These are phyloP conservation scores for Coelogynopora nodosa DNA, from an alignment of 2,888 invertebrate genomes.

Conservation along the genomic window DNA sequence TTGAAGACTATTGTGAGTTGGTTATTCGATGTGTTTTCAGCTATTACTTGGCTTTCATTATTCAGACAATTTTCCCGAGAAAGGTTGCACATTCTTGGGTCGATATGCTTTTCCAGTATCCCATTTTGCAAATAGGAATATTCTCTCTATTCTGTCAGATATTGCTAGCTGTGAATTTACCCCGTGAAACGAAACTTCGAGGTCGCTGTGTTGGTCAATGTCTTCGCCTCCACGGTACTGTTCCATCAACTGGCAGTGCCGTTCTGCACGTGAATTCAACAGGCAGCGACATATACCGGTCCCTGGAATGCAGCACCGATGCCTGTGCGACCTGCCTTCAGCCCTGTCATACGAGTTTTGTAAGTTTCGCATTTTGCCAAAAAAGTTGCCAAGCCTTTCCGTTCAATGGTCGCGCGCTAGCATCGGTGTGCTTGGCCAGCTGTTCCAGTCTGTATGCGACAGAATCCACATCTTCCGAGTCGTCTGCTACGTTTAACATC, in stretches of 20 bases:
- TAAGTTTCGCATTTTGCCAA: neutral
- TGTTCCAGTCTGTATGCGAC: neutral
- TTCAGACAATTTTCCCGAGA: too few species aligned
- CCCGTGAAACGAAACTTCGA: neutral
- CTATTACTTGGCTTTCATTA: too few species aligned
- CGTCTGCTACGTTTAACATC: neutral
- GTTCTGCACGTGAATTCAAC: too few species aligned
- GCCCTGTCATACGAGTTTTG: neutral
- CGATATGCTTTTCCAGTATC: too few species aligned
- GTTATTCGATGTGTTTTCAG: too few species aligned
- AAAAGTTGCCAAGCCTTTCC: neutral
- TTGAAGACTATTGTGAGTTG: too few species aligned
- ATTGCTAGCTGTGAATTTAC: too few species aligned
- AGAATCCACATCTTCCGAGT: neutral
- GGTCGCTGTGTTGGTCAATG: neutral
- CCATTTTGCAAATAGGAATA: too few species aligned
- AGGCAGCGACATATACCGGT: neutral
- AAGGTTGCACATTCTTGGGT: too few species aligned
- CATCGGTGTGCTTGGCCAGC: neutral
- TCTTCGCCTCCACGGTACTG: neutral
- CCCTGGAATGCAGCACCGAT: neutral
- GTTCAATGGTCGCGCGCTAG: too few species aligned
- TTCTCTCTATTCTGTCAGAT: too few species aligned
- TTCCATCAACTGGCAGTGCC: neutral
- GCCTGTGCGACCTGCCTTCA: neutral